Percentiles rank a stretch among this genome's conserved stretches.
Conservation (phyloP, 2,888 invertebrate genomes). For the Agrochola lychnidis region DNA sequence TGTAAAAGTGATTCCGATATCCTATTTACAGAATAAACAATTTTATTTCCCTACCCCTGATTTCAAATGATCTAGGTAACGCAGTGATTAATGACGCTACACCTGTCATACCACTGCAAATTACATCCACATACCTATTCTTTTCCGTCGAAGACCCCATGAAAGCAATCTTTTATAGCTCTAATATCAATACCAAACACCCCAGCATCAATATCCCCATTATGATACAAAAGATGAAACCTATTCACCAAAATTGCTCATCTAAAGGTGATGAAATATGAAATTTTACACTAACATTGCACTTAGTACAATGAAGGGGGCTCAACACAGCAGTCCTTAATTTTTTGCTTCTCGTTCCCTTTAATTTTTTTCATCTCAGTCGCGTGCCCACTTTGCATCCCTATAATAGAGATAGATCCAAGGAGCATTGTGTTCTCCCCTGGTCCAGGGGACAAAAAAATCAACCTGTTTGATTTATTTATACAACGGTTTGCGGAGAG, state of each 20-base stretch:
- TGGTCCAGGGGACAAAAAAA: slow-evolving; percentile 51
- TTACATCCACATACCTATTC: background rate
- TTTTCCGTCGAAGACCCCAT: background rate
- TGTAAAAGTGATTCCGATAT: no score
- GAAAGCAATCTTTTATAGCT: background rate
- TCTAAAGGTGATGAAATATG: slow-evolving; percentile 74
- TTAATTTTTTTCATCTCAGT: slow-evolving; percentile 68
- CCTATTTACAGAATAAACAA: no score
- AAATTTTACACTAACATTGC: slow-evolving; percentile 71
- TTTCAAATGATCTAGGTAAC: background rate
- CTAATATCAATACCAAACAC: slow-evolving; percentile 1
- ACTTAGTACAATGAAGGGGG: slow-evolving; percentile 43
- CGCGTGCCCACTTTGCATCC: slow-evolving; percentile 73
- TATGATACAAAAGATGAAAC: slow-evolving; percentile 18
- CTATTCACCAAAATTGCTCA: slow-evolving; percentile 44
- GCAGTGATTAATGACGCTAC: background rate
- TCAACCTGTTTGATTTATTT: slow-evolving; percentile 66
- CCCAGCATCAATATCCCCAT: slow-evolving; percentile 19
- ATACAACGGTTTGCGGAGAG: slow-evolving; percentile 7
- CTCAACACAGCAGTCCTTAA: slow-evolving; percentile 56
- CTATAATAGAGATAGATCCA: slow-evolving; percentile 43
- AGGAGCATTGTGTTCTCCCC: slow-evolving; percentile 39
- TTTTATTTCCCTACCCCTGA: no score
- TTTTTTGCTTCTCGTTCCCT: slow-evolving; percentile 52
- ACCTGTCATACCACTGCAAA: background rate